These are phyloP conservation scores for Rhorus exstirpatorius DNA, from an alignment of 2,888 invertebrate genomes.

Conservation along the genomic window DNA sequence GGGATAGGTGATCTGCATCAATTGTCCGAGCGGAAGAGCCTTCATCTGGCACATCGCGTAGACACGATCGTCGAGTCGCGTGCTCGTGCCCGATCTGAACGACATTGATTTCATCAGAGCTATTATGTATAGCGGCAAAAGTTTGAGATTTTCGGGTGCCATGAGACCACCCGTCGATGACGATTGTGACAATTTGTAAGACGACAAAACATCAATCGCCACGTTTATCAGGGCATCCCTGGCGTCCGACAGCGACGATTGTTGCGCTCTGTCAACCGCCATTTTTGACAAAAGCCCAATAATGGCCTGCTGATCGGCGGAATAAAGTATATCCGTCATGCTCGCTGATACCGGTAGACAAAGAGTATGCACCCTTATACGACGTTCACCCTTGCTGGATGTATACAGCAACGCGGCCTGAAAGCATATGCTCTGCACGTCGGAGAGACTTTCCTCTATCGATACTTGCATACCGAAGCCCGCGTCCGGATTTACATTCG, in stretches of 20 bases:
- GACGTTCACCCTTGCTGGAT: constrained; percentile 96
- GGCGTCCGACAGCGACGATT: constrained; percentile 96
- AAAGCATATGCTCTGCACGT: constrained; percentile 96
- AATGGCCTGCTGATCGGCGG: constrained; percentile 97
- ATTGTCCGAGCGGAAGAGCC: constrained; percentile 92
- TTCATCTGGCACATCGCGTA: constrained; percentile 98
- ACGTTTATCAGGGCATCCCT: constrained; percentile 98
- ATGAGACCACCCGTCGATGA: constrained; percentile 88
- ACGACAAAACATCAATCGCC: constrained; percentile 94
- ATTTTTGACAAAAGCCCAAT: constrained; percentile 97
- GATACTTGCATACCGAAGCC: constrained; percentile 99
- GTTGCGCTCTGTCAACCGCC: constrained; percentile 97
- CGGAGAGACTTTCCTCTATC: constrained; percentile 96
- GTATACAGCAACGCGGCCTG: constrained; percentile 99
- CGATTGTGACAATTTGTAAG: constrained; percentile 89
- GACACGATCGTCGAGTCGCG: constrained; percentile 96
- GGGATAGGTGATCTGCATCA: constrained; percentile 96
- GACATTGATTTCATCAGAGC: constrained; percentile 96
- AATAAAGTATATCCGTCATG: constrained; percentile 94
- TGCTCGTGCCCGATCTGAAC: constrained; percentile 95
- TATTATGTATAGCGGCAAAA: constrained; percentile 95
- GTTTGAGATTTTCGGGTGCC: constrained; percentile 92
- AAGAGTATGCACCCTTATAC: constrained; percentile 98
- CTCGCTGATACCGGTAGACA: constrained; percentile 96
- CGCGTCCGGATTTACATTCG: constrained; percentile 99